Percentiles rank a stretch among this genome's conserved stretches.
Conservation (phyloP, 2,888 invertebrate genomes). For the Sinodicranocentrus sp. region DNA sequence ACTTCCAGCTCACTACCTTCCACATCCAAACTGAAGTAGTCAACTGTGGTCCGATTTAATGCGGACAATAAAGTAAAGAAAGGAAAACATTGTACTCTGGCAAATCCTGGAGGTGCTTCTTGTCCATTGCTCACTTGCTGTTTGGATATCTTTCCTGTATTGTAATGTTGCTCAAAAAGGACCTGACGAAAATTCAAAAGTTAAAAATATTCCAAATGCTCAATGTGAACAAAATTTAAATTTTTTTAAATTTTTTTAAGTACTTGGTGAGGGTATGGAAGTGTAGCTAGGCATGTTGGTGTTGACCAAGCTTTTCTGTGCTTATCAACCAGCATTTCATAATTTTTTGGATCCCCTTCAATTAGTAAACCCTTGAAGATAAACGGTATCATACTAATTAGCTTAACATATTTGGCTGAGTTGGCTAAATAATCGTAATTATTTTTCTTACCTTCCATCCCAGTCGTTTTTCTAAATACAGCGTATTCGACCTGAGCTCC, state of each 20-base stretch:
- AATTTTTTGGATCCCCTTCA: conserved; percentile 81
- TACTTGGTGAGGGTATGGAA: conserved; percentile 79
- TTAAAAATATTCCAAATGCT: too few relatives aligned
- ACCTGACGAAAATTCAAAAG: conserved; percentile 77
- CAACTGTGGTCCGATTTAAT: conserved; percentile 78
- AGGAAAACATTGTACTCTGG: conserved; percentile 78
- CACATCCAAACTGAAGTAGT: conserved; percentile 78
- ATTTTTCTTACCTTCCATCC: conserved; percentile 79
- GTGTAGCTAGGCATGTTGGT: conserved; percentile 80
- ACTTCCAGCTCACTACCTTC: conserved; percentile 80
- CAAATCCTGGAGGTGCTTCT: conserved; percentile 63
- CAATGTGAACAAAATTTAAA: too few relatives aligned
- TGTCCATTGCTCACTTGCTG: conserved; percentile 65
- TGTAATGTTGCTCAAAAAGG: conserved; percentile 79
- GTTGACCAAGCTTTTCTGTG: conserved; percentile 80
- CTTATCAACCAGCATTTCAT: conserved; percentile 79
- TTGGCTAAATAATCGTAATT: too few relatives aligned
- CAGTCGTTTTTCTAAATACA: conserved; percentile 79
- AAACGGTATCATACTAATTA: too few relatives aligned
- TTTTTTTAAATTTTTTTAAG: conserved; percentile 41
- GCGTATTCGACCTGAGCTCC: conserved; percentile 81
- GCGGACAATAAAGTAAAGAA: conserved; percentile 78
- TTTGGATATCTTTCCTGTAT: conserved; percentile 78
- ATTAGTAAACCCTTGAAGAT: conserved; percentile 80
- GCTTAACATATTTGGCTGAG: too few relatives aligned